These are phyloP conservation scores for Hylaea fasciaria DNA, from an alignment of 2,888 invertebrate species.

Conservation along the genomic window DNA sequence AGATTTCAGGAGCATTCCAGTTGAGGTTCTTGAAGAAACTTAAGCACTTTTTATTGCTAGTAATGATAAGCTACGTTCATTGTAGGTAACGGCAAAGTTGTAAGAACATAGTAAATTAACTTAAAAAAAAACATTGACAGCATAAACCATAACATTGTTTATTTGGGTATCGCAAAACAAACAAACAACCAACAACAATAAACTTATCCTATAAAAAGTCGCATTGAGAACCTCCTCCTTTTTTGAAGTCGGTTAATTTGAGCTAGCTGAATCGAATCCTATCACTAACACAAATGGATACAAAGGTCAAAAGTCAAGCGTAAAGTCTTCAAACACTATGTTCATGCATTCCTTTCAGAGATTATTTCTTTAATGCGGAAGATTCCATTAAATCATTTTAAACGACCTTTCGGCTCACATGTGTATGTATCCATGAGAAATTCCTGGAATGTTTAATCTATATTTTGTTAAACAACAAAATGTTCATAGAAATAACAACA, in stretches of 20 bases:
- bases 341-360: conserved; percentile 26
- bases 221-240: no score
- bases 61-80: no score
- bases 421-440: conserved; percentile 17
- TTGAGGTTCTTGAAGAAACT: neutral
- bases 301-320: conserved; percentile 29
- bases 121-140: no score
- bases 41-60: neutral
- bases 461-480: conserved; percentile 25
- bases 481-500: conserved; percentile 29
- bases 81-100: no score
- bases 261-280: conserved; percentile 4
- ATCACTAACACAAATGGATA: conserved; percentile 15
- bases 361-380: conserved; percentile 8
- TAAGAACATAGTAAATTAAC: no score
- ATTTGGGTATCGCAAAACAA: no score
- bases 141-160: no score
- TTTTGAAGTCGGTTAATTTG: neutral
- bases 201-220: no score
- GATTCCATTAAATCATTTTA: conserved; percentile 9
- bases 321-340: conserved; percentile 29
- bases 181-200: no score
- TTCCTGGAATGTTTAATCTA: conserved; percentile 19
- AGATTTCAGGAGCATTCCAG: conserved; percentile 24
- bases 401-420: conserved; percentile 8